phyloP scores from a whole-genome alignment of 2,888 invertebrate genomes.

The Tubulanus polymorphus region DNA sequence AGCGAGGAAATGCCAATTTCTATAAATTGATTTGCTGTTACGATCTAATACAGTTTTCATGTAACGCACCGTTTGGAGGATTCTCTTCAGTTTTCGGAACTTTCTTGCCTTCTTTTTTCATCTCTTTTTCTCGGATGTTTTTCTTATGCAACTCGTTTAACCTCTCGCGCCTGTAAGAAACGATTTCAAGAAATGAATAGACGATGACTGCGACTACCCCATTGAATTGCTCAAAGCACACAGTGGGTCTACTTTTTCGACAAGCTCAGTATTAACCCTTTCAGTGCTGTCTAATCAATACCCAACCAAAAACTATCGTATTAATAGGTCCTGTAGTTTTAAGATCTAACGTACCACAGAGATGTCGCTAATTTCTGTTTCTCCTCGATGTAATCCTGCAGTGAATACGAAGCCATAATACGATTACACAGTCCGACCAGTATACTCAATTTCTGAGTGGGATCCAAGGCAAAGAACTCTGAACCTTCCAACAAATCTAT shows the following conservation, averaged over 20 bases:
- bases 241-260: no score
- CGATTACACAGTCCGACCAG: conserved; percentile 45
- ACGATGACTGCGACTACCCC: no score
- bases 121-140: conserved; percentile 11
- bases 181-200: no score
- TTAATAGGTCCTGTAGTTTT: no score
- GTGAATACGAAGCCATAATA: conserved; percentile 48
- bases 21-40: no score
- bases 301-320: not conserved
- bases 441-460: conserved; percentile 41
- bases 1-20: no score
- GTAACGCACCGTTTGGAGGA: not conserved
- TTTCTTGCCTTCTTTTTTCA: conserved; percentile 13
- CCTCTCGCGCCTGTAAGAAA: no score
- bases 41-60: no score
- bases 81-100: not conserved
- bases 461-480: conserved; percentile 41
- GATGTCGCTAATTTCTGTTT: conserved; percentile 38
- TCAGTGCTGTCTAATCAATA: conserved; percentile 1
- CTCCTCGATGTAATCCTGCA: conserved; percentile 51
- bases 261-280: no score
- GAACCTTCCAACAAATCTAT: conserved; percentile 40
- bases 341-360: conserved; percentile 34
- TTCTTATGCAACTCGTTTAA: conserved; percentile 19
- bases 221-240: no score